phyloP scores from a whole-genome alignment of 2,113 vertebrate genomes.

The Xyrauchen texanus region DNA sequence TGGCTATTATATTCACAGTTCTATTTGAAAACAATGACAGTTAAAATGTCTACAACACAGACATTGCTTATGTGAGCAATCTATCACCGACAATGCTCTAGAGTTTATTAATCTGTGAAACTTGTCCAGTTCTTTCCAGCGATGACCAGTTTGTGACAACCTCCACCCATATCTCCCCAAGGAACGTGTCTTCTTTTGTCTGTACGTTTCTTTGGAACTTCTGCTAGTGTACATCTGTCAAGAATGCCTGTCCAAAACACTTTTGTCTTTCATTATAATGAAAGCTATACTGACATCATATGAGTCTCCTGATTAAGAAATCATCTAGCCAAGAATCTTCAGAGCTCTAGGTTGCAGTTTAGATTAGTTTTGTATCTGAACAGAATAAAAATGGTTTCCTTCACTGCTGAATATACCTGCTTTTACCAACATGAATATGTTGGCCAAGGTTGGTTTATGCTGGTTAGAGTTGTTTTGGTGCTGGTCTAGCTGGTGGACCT shows the following conservation, averaged over 20 bases:
- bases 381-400: too few relatives aligned
- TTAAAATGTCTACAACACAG: not conserved
- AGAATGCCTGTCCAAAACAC: slow-evolving; percentile 32
- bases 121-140: slow-evolving; percentile 10
- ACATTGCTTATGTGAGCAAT: not conserved
- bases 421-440: too few relatives aligned
- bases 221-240: slow-evolving; percentile 38
- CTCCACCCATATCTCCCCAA: slow-evolving; percentile 3
- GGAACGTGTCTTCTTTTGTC: slow-evolving; percentile 41
- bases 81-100: slow-evolving; percentile 23
- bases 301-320: too few relatives aligned
- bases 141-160: slow-evolving; percentile 48
- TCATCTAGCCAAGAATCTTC: too few relatives aligned
- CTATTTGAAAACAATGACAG: slow-evolving; percentile 1
- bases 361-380: too few relatives aligned
- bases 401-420: too few relatives aligned
- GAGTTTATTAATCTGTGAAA: slow-evolving; percentile 49
- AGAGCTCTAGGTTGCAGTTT: too few relatives aligned
- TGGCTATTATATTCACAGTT: not conserved
- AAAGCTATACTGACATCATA: slow-evolving; percentile 42
- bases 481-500: too few relatives aligned
- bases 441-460: too few relatives aligned
- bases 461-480: too few relatives aligned
- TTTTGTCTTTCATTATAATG: slow-evolving; percentile 42
- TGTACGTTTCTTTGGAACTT: slow-evolving; percentile 30